Evolutionary conservation across 1,140 invertebrate genomes (phyloP).

Genomic region (Drosophila baimaii): DNA sequence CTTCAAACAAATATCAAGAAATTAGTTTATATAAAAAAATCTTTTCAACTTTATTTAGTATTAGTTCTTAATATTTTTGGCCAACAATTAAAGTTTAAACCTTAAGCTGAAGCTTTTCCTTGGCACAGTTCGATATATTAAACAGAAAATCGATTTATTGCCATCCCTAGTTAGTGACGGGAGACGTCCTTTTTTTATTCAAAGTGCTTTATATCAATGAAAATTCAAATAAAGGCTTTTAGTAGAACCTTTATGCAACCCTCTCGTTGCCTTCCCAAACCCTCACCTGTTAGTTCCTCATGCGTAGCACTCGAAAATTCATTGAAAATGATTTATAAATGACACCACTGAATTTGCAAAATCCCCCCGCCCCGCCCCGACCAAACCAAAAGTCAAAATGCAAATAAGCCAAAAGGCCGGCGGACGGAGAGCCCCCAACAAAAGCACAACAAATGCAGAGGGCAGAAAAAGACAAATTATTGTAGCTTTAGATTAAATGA

Average conservation of each 20-base stretch:
- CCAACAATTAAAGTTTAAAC: no score
- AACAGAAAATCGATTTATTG: no score
- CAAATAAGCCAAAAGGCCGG: slow-evolving; percentile 33
- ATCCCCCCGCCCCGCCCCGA: neutral
- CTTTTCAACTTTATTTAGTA: no score
- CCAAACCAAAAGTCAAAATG: slow-evolving; percentile 43
- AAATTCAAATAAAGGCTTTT: neutral
- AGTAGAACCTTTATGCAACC: neutral
- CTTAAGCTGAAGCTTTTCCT: no score
- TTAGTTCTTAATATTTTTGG: no score
- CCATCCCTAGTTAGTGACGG: no score
- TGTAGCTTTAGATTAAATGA: slow-evolving; percentile 61
- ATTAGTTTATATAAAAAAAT: no score
- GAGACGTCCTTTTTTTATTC: neutral
- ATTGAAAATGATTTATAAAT: slow-evolving; percentile 49
- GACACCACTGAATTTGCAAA: slow-evolving; percentile 30
- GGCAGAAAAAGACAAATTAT: slow-evolving; percentile 50
- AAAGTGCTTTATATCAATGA: neutral
- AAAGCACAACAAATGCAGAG: slow-evolving; percentile 1
- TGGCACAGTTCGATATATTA: no score
- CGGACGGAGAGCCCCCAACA: slow-evolving; percentile 4
- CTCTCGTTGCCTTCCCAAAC: neutral
- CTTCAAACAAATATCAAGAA: no score
- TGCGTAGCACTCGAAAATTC: slow-evolving; percentile 18
- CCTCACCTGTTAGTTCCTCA: neutral